phyloP scores from a whole-genome alignment of 2,888 invertebrate genomes.

The Rhingia campestris region DNA sequence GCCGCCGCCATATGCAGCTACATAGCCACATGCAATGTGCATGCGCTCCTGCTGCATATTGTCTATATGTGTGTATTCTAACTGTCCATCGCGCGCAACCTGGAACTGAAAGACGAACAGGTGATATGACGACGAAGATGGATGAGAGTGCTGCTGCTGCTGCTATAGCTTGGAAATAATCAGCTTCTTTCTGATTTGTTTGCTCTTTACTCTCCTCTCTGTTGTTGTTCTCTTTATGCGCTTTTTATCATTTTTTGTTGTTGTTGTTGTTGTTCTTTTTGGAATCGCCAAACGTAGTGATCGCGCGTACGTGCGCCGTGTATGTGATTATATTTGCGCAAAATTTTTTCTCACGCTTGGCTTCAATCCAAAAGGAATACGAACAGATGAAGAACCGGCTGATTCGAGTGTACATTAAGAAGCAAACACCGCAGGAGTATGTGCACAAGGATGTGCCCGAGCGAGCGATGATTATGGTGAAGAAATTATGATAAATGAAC shows the following conservation, averaged over 20 bases:
- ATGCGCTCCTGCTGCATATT: slow-evolving; percentile 27
- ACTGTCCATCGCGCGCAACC: slow-evolving; percentile 72
- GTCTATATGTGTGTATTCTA: slow-evolving; percentile 61
- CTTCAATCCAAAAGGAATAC: slow-evolving; percentile 47
- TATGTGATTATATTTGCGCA: slow-evolving; percentile 73
- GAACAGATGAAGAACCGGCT: slow-evolving; percentile 54
- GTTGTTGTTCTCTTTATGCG: slow-evolving; percentile 47
- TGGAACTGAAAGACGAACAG: slow-evolving; percentile 73
- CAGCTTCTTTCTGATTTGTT: slow-evolving; percentile 67
- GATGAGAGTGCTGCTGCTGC: slow-evolving; percentile 63
- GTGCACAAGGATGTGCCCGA: slow-evolving; percentile 13
- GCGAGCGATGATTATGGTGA: slow-evolving; percentile 43
- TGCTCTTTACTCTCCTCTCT: slow-evolving; percentile 30
- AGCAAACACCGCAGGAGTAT: slow-evolving; percentile 25
- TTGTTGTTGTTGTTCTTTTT: slow-evolving; percentile 48
- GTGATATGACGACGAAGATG: slow-evolving; percentile 74
- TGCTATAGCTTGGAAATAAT: slow-evolving; percentile 54
- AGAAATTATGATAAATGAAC: slow-evolving; percentile 67
- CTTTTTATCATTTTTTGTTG: slow-evolving; percentile 33
- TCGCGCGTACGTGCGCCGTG: slow-evolving; percentile 74
- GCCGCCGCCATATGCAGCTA: slow-evolving; percentile 57
- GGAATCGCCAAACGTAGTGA: slow-evolving; percentile 71
- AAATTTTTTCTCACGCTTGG: slow-evolving; percentile 73
- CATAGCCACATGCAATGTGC: slow-evolving; percentile 63
- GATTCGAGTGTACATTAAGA: slow-evolving; percentile 52